Evolutionary conservation across 2,888 invertebrate species (phyloP).

Genomic region (Cyrtodaria siliqua): DNA sequence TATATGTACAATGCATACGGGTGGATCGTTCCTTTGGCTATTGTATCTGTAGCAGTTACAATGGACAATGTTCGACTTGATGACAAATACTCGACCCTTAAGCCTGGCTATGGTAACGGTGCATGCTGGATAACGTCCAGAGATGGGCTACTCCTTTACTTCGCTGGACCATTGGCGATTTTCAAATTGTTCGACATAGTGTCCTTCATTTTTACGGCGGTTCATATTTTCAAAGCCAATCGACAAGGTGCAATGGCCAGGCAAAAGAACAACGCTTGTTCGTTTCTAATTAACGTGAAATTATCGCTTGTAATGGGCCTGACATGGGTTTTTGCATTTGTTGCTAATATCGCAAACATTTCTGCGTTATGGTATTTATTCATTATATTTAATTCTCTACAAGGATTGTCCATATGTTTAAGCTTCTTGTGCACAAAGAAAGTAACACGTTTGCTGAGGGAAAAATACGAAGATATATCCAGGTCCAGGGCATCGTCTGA

Average conservation of each 20-base stretch:
- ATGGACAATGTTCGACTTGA: conserved; percentile 85
- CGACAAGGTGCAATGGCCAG: conserved; percentile 46
- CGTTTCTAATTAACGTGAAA: conserved; percentile 70
- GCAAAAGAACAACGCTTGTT: conserved; percentile 49
- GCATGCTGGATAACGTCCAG: conserved; percentile 88
- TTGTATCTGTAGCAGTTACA: conserved; percentile 85
- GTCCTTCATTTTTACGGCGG: conserved; percentile 88
- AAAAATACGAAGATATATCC: conserved; percentile 37
- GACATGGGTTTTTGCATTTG: conserved; percentile 86
- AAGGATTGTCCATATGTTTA: conserved; percentile 88
- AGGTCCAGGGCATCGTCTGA: conserved; percentile 1
- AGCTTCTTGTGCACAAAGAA: conserved; percentile 80
- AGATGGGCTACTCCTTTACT: conserved; percentile 87
- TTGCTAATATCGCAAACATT: conserved; percentile 83
- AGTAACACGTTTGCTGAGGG: conserved; percentile 64
- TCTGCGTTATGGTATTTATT: conserved; percentile 86
- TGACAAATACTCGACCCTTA: conserved; percentile 65
- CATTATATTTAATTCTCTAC: conserved; percentile 86
- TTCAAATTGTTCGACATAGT: conserved; percentile 87
- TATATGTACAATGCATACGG: conserved; percentile 83
- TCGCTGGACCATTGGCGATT: conserved; percentile 87
- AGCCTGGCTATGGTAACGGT: conserved; percentile 86
- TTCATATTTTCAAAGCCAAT: conserved; percentile 86
- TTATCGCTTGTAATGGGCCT: conserved; percentile 86
- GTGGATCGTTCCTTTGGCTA: conserved; percentile 84